Base-by-base conservation (phyloP, 92 coral and sea anemone species). In the Blastomussa wellsi region DNA sequence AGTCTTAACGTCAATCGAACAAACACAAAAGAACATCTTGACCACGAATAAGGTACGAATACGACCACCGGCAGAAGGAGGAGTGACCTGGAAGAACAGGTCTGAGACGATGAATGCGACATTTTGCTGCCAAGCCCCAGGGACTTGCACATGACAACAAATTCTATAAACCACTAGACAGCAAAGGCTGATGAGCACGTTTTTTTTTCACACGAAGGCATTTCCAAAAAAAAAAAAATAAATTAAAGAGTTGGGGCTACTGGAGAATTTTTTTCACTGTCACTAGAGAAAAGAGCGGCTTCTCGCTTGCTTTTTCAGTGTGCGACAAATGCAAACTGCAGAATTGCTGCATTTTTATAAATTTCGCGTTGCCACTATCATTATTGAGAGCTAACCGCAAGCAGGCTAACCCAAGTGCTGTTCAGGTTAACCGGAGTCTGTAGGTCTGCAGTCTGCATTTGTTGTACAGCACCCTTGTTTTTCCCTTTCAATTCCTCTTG, bases 91-190 rank as follows among this genome's bases (percentile, higher is more conserved):
- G 35, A 36, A 48, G 32, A 52, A 15, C 55, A 24, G 37, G 53
- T 60, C 32, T 64, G 16, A 6, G 13, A 49, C 5, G 24, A 53
- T 52, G 44, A 39, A 60, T n/a, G 66, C 9, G 69, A 0, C 82
- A 41, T 35, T 49, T 59, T 42, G 10, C 38, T 24, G 67, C 29
- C 13, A 52, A 22, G 49, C 12, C 8, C 49, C n/a, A n/a, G 44
- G n/a, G 64, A 29, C 52, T 41, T 29, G 72, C 49, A 7, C 37
- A 29, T n/a, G n/a, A 62, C 20, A 35, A 39, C 9, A 28, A 26
- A 38, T 79, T 79, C 73, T 79, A 31, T 60, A 24, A 28, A 41
- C 37, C 83, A 64, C 83, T 73, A 60, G 81, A 35, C 29, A 37
- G 41, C 38, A 33, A 2, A 55, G 22, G n/a, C n/a, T n/a, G 26